phyloP scores from a whole-genome alignment of 2,888 invertebrate genomes.

The Mesorhabditis belari region DNA sequence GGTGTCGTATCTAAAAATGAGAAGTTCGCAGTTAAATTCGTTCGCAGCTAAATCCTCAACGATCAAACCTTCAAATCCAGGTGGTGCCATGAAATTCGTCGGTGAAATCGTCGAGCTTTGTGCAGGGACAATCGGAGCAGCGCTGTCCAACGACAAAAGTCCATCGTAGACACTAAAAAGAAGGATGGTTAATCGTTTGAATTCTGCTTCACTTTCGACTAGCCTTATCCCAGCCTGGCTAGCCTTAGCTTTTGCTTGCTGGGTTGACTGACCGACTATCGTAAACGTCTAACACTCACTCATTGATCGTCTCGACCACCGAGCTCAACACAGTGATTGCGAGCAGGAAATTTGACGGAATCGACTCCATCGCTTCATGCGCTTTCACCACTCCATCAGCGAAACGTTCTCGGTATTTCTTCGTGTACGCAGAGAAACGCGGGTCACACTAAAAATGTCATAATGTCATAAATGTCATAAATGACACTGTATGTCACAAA shows the following conservation, averaged over 20 bases:
- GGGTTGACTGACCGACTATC: no score
- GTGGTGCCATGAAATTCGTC: constrained; percentile 12
- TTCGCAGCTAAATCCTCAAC: background rate
- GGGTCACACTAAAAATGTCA: constrained; percentile 16
- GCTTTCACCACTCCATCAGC: constrained; percentile 24
- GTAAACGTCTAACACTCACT: background rate
- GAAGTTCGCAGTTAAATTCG: background rate
- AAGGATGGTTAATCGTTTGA: background rate
- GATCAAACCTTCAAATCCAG: constrained; percentile 19
- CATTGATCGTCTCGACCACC: background rate
- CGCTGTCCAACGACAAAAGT: constrained; percentile 1
- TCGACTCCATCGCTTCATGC: constrained; percentile 13
- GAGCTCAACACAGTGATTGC: background rate
- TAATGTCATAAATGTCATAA: background rate
- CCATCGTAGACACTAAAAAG: constrained; percentile 16
- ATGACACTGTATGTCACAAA: background rate
- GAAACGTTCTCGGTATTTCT: constrained; percentile 23
- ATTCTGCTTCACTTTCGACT: no score
- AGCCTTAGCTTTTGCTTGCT: no score
- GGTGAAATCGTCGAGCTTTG: background rate
- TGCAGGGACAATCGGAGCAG: background rate
- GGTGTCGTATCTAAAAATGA: constrained; percentile 13
- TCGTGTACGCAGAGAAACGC: constrained; percentile 14
- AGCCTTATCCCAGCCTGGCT: no score
- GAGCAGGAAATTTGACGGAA: constrained; percentile 6